Base-by-base conservation (phyloP, 1,140 invertebrate genomes). In the Latrodectus geometricus region DNA sequence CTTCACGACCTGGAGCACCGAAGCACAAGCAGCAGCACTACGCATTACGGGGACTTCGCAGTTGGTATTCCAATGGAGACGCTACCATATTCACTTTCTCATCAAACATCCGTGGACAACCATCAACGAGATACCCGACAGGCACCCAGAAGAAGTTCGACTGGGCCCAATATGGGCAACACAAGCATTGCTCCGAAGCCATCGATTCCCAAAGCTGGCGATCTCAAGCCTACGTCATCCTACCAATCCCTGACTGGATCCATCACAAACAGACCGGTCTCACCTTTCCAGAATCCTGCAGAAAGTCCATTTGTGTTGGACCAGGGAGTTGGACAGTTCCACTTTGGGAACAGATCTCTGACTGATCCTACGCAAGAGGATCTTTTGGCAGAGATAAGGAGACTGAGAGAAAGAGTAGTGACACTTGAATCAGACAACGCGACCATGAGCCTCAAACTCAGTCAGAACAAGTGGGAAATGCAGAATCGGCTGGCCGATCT, bases 381-480 rank as follows among this genome's bases (percentile, higher is more conserved):
- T 0, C 92, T 98, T 17, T 93, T 98, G 89, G 95, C 95, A 69
- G 97, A 99, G 92, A 98, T 99, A 88, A 97, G 96, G 90, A 93
- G 97, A 65, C 93, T 99, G 17, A 93, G 97, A 17, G 97, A 98
- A 90, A 93, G 97, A 15, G 92, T 99, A 14, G 94, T 96, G 81
- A 95, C 95, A 0, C 93, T 99, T 65, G 97, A 99, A 91, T 94
- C 96, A 0, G 97, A 99, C 90, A 99, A 99, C 91, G 95, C 97
- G 11, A 94, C 96, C 5, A 95, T 99, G 93, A 97, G 95, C 88
- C 94, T 95, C 0, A 98, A 98, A 90, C 92, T 99, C 7, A 97
- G 94, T 90, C 96, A 98, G 90, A 97, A 98, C 89, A 97, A 98
- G 90, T 97, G 96, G 96, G 96, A 98, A 90, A 95, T 99, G 54